These are phyloP conservation scores for Labrus mixtus DNA, from an alignment of 2,113 vertebrate species.

Conservation along the genomic window DNA sequence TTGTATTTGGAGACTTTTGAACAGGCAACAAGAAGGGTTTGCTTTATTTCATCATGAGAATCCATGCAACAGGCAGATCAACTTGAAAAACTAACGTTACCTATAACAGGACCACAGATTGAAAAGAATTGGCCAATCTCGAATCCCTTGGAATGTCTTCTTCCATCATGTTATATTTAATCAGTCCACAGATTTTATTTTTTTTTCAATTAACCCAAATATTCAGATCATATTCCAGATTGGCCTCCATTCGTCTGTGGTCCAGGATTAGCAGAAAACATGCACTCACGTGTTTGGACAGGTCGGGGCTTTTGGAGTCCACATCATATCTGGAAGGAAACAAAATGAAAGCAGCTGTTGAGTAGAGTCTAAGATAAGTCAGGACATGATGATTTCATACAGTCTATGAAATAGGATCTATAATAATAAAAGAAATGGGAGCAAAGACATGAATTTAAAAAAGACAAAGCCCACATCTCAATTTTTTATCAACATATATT, in stretches of 20 bases:
- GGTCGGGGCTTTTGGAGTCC: conserved; percentile 95
- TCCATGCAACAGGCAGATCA: conserved; percentile 51
- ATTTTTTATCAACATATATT: no score
- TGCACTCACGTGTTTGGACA: conserved; percentile 95
- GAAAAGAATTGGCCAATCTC: conserved; percentile 20
- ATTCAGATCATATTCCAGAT: conserved; percentile 22
- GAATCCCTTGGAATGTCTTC: neutral
- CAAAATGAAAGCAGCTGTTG: conserved; percentile 16
- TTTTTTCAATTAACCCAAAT: conserved; percentile 1
- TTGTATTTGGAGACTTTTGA: conserved; percentile 72
- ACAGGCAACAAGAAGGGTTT: conserved; percentile 64
- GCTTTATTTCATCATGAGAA: conserved; percentile 61
- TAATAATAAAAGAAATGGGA: no score
- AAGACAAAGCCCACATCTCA: no score
- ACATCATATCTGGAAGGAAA: conserved; percentile 90
- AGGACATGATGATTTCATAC: neutral
- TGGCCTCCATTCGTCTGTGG: conserved; percentile 49
- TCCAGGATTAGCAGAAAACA: conserved; percentile 5
- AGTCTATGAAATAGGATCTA: no score
- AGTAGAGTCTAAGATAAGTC: neutral
- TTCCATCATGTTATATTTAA: neutral
- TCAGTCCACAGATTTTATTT: neutral
- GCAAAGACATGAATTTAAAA: no score
- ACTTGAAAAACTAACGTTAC: conserved; percentile 3
- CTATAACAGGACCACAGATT: conserved; percentile 27